Evolutionary conservation across 30 jellyfish, hydroid and myxozoan species (phyloP), one percentile per base, ranked within the genome.

Genomic region (Morbakka virulenta): DNA sequence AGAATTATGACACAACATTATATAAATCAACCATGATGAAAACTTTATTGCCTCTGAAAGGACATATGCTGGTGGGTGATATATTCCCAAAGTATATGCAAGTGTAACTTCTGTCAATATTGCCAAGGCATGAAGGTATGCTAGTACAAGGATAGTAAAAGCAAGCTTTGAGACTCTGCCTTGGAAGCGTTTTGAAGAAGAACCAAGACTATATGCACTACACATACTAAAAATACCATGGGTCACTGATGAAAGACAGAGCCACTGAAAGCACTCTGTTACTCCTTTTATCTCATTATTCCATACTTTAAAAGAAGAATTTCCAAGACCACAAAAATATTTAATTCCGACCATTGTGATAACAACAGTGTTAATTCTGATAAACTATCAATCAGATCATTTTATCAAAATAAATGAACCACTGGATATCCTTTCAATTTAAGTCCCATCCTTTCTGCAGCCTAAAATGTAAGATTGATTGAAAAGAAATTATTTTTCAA

Each of bases 211-310:
- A 53, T 66, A 83, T 4, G 87, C 95, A 48, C 87, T 69, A 0
- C 47, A 82, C 17, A 78, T 47, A 12, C 87, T 88, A 50, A 89
- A 77, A 0, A 82, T 17, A 11, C 71, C 28, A n/a, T 82, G 97
- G 35, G 87, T 82, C 1, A 69, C 69, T 35, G 89, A 67, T 21
- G 86, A 70, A n/a, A 83, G 32, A 30, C 93, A 77, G 0, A 81
- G 50, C 97, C 97, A 89, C 53, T 81, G 82, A 70, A 89, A 89
- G 67, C 97, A 89, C n/a, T 72, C 53, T 30, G 89, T 89, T 48
- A 89, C 82, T 12, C 71, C 33, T 12, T 82, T 52, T 28, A 70
- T 21, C 30, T 74, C 70, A 27, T 52, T 41, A 80, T 79, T 70
- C 96, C 96, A 87, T 0, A 72, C 35, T 32, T 52, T 50, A 67